Evolutionary conservation across 1,140 invertebrate genomes (phyloP).

Genomic region (Drosophila tsacasi): DNA sequence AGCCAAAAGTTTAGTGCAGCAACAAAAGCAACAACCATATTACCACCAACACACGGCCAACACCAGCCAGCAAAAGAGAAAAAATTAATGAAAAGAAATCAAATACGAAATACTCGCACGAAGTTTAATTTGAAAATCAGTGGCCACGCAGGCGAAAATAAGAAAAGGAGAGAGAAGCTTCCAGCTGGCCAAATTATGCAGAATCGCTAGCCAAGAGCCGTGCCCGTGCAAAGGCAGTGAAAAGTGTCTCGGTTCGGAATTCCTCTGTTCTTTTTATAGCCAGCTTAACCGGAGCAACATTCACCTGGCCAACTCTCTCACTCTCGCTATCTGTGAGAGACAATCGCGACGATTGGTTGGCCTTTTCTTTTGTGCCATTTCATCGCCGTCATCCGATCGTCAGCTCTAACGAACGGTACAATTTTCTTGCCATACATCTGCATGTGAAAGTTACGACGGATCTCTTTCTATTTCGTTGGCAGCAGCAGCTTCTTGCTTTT

Average conservation of each 20-base stretch:
- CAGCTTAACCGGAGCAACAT: slow-evolving; percentile 19
- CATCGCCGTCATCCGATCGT: slow-evolving; percentile 45
- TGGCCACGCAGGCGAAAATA: slow-evolving; percentile 65
- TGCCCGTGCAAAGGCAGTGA: slow-evolving; percentile 16
- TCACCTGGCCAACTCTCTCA: slow-evolving; percentile 33
- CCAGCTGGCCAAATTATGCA: slow-evolving; percentile 25
- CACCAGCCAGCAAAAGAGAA: slow-evolving; percentile 49
- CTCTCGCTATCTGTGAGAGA: slow-evolving; percentile 53
- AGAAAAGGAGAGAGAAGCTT: slow-evolving; percentile 25
- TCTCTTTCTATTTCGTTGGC: slow-evolving; percentile 60
- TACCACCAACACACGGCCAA: slow-evolving; percentile 39
- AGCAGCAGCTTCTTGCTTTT: slow-evolving; percentile 48
- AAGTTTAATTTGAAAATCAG: slow-evolving; percentile 59
- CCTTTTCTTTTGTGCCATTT: slow-evolving; percentile 57
- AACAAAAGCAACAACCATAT: slow-evolving; percentile 36
- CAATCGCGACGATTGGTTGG: slow-evolving; percentile 34
- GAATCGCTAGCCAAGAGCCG: slow-evolving; percentile 12
- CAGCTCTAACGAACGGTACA: slow-evolving; percentile 64
- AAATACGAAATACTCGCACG: slow-evolving; percentile 44
- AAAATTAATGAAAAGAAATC: slow-evolving; percentile 71
- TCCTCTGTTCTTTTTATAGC: slow-evolving; percentile 17
- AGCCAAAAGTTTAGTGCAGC: slow-evolving; percentile 77
- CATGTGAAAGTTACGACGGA: slow-evolving; percentile 74
- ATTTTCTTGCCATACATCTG: slow-evolving; percentile 48
- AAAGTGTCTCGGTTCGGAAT: slow-evolving; percentile 43